Base-by-base conservation (phyloP, 2,113 vertebrate species). In the Dipodomys spectabilis region DNA sequence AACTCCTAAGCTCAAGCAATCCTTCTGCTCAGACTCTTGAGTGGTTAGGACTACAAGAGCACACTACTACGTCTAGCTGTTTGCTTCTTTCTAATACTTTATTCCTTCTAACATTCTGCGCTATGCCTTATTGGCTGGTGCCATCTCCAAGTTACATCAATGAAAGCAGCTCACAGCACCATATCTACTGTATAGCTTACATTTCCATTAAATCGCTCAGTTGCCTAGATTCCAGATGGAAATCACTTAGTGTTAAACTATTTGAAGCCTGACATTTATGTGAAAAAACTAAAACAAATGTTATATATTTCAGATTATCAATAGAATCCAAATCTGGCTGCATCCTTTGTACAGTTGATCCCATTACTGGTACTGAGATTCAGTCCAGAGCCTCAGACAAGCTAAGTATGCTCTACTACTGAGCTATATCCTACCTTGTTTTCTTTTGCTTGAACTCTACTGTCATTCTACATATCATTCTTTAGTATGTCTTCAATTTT, bases 231-330 rank as follows among this genome's bases (percentile, higher is more conserved):
- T 90, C 97, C 98, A 86, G 98, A 99, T 86, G 98, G 99, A 49
- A 98, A 99, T 94, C 98, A 30, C 99, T 99, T 95, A 98, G 98
- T 20, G 96, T 98, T 97, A 98, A 99, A 49, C 98, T 99, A 86
- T 99, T 99, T 96, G 98, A 99, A 97, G 99, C 98, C 9, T 97
- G 99, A 78, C 97, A 98, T 7, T 98, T 99, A 7, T 99, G 99
- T 44, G 99, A 99, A 96, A 99, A 98, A 98, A 98, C 98, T 20
- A 98, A 98, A 97, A 99, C 99, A 98, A 98, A 99, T 96, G n/a
- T 68, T 75, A 93, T 7, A 27, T 25, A 72, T 7, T 83, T 75
- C 20, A 79, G 67, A 71, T 45, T 68, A 7, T 88, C 78, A 79
- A 39, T 11, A 79, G 79, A 85, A 74, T 88, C 18, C 68, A 86